Evolutionary conservation across 2,888 invertebrate species (phyloP).

Genomic region (Eristalis intricaria): DNA sequence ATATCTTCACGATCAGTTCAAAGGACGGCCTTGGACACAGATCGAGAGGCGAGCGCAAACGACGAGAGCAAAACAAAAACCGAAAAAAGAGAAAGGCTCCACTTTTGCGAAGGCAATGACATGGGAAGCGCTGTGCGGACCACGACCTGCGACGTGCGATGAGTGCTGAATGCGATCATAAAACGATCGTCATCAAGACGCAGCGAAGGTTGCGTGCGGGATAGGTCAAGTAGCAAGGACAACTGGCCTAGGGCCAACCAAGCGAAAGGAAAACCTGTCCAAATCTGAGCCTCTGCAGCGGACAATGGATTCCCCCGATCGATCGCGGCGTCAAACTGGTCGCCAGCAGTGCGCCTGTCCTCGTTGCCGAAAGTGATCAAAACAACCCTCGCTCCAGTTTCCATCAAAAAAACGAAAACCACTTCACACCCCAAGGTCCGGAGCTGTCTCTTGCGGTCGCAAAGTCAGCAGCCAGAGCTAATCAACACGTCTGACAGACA

Average conservation of each 20-base stretch:
- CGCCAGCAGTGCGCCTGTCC: neutral
- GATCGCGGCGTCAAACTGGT: neutral
- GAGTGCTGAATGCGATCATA: neutral
- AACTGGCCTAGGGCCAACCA: neutral
- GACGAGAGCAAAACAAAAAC: neutral
- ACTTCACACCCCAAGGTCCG: neutral
- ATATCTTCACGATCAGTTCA: constrained; percentile 20
- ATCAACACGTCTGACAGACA: neutral
- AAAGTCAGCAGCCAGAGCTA: neutral
- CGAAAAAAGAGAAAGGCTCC: constrained; percentile 28
- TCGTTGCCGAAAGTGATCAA: neutral
- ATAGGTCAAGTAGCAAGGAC: neutral
- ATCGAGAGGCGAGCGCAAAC: neutral
- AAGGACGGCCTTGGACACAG: constrained; percentile 18
- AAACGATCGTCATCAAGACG: neutral
- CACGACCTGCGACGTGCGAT: neutral
- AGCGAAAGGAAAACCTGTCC: neutral
- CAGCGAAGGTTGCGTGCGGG: neutral
- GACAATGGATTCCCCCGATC: neutral
- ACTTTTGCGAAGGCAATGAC: neutral
- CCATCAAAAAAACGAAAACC: neutral
- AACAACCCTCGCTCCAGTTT: neutral
- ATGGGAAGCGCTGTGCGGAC: neutral
- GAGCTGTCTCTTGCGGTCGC: neutral
- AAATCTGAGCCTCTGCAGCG: neutral